phyloP scores from a whole-genome alignment of 2,888 invertebrate genomes.

The Epiblema foenella region DNA sequence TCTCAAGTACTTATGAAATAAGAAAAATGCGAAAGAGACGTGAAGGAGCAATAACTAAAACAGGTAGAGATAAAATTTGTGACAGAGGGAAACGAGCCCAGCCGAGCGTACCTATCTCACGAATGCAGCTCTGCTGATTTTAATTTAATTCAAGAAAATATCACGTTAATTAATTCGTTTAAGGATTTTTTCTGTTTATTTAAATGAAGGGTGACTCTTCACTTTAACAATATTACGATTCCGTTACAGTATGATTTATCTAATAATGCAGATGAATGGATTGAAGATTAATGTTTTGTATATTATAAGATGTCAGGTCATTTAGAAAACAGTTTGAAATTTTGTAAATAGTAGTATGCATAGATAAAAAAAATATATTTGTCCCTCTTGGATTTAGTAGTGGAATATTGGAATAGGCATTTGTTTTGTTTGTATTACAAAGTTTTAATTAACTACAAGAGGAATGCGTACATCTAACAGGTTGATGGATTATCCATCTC shows the following conservation, averaged over 20 bases:
- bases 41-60: conserved; percentile 67
- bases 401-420: too few relatives aligned
- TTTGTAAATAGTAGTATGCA: too few relatives aligned
- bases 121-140: conserved; percentile 66
- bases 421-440: too few relatives aligned
- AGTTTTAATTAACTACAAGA: too few relatives aligned
- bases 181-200: conserved; percentile 51
- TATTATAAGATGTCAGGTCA: neutral
- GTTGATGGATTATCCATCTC: too few relatives aligned
- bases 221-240: conserved; percentile 15
- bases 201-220: conserved; percentile 46
- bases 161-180: conserved; percentile 51
- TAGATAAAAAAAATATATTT: too few relatives aligned
- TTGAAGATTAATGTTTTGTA: conserved; percentile 1
- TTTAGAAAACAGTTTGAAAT: too few relatives aligned
- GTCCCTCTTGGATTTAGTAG: too few relatives aligned
- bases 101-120: conserved; percentile 69
- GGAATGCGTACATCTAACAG: too few relatives aligned
- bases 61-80: conserved; percentile 70
- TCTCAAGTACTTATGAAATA: conserved; percentile 54
- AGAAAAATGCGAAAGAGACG: conserved; percentile 56
- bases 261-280: neutral
- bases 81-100: conserved; percentile 70
- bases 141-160: conserved; percentile 68
- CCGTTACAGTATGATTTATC: conserved; percentile 17